Conservation (phyloP, 2,797 vertebrate genomes). For the Micrastur ruficollis region DNA sequence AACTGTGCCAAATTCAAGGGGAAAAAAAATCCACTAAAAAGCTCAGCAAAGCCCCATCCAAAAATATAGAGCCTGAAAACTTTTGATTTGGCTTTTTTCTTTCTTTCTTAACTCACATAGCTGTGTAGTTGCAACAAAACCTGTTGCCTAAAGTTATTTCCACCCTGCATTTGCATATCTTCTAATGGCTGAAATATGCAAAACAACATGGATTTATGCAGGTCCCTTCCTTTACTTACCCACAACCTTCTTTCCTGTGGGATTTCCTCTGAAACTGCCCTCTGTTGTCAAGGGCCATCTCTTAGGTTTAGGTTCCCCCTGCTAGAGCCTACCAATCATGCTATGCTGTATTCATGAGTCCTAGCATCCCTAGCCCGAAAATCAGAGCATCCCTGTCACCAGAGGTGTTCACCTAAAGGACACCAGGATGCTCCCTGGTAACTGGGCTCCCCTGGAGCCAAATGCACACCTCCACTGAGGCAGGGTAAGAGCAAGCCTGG, state of each 20-base stretch:
- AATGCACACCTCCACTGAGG: neutral
- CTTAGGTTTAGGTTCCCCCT: neutral
- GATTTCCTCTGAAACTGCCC: neutral
- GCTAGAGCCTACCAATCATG: neutral
- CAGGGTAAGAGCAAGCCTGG: neutral
- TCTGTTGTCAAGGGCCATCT: neutral
- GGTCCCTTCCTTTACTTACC: neutral
- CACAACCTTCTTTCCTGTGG: neutral
- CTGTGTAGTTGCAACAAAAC: neutral
- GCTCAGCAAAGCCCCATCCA: constrained; percentile 28
- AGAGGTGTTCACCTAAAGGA: neutral
- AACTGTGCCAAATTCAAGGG: constrained; percentile 32
- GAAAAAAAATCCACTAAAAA: neutral
- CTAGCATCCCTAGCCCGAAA: neutral
- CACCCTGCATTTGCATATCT: neutral
- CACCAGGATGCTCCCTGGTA: neutral
- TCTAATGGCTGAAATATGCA: neutral
- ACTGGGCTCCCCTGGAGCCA: neutral
- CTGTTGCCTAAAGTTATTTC: neutral
- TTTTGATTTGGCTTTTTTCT: neutral
- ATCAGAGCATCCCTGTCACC: neutral
- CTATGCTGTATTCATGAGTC: neutral
- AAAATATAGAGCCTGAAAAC: constrained; percentile 29
- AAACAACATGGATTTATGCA: neutral
- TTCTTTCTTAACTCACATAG: neutral